Evolutionary conservation across 2,888 invertebrate genomes (phyloP).

Genomic region (Sphaerophoria taeniata): DNA sequence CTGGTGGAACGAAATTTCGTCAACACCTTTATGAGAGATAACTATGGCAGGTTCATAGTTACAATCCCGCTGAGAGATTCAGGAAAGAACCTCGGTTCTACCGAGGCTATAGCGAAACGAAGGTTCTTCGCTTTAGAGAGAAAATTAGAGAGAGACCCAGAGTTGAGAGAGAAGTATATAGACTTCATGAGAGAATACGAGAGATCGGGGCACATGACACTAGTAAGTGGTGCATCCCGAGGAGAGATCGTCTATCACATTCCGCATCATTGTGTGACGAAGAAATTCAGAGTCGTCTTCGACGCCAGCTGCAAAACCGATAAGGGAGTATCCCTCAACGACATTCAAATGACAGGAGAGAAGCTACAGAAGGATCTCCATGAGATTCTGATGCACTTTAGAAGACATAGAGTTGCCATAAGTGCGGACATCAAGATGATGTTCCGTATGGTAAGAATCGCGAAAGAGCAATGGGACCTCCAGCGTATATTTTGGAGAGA

Average conservation of each 20-base stretch:
- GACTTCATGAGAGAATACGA: no score
- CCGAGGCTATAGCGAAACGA: neutral
- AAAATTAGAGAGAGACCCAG: slow-evolving; percentile 6
- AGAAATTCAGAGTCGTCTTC: no score
- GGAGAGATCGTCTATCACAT: slow-evolving; percentile 25
- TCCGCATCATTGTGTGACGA: slow-evolving; percentile 31
- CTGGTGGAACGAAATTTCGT: no score
- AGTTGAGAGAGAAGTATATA: slow-evolving; percentile 16
- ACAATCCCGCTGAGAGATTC: no score
- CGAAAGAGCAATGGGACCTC: slow-evolving; percentile 3
- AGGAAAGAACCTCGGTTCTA: neutral
- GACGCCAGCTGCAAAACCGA: neutral
- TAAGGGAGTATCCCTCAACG: neutral
- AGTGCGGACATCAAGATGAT: neutral
- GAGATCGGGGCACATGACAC: no score
- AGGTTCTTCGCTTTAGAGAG: slow-evolving; percentile 13
- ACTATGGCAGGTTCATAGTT: no score
- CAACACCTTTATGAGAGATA: no score
- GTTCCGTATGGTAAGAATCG: neutral
- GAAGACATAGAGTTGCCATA: neutral
- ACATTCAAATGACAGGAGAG: no score
- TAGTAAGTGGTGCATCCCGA: neutral
- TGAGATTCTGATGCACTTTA: neutral
- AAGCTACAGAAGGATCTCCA: no score
- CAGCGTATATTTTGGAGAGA: neutral